Conservation (phyloP, 2,888 invertebrate species). For the Melikaiella ostensackeni region DNA sequence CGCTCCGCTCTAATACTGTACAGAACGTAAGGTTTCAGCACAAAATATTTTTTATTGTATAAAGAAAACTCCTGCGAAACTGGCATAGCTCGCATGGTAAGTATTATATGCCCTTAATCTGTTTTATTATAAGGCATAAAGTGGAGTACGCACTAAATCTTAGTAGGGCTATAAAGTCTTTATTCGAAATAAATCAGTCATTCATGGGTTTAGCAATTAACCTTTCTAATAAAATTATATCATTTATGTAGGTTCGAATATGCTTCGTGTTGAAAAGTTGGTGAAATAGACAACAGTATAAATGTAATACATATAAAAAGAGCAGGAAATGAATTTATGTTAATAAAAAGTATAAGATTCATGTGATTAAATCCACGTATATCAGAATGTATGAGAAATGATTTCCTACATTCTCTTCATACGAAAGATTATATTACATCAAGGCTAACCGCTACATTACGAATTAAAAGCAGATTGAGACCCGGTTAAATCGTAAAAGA, state of each 20-base stretch:
- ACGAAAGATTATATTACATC: constrained; percentile 36
- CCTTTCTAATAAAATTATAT: background rate
- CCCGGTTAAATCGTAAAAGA: constrained; percentile 33
- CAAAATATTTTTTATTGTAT: too few species aligned
- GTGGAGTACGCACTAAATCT: constrained; percentile 18
- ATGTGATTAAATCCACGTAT: background rate
- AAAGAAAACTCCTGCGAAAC: too few species aligned
- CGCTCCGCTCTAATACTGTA: too few species aligned
- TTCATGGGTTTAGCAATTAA: constrained; percentile 12
- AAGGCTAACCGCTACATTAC: constrained; percentile 34
- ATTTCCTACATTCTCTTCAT: constrained; percentile 28
- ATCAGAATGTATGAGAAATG: constrained; percentile 33
- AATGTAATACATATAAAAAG: background rate
- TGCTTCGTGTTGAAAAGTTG: background rate
- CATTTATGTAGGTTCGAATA: background rate
- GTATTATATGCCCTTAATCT: background rate
- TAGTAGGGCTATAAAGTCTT: constrained; percentile 12
- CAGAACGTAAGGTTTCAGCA: too few species aligned
- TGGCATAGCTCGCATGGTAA: too few species aligned
- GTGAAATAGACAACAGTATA: background rate
- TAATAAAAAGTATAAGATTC: background rate
- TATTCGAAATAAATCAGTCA: constrained; percentile 36
- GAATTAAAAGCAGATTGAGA: constrained; percentile 38
- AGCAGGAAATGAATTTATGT: background rate
- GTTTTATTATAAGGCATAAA: constrained; percentile 29